phyloP scores from a whole-genome alignment of 2,888 invertebrate species.

The Drosophila aldrichi region DNA sequence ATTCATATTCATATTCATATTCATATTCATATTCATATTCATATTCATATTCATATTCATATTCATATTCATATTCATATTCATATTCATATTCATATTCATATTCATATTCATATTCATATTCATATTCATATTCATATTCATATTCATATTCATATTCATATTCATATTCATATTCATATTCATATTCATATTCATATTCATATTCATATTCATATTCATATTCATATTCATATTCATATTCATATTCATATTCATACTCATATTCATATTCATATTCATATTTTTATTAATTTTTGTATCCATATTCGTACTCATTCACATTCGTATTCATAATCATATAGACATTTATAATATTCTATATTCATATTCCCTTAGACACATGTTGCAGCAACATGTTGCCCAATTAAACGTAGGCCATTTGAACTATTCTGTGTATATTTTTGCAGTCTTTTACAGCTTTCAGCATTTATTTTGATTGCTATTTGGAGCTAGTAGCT shows the following conservation, averaged over 20 bases:
- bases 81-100: background rate
- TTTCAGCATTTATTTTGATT: slow-evolving; percentile 49
- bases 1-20: background rate
- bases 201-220: background rate
- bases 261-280: background rate
- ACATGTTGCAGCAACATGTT: slow-evolving; percentile 27
- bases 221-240: background rate
- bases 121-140: background rate
- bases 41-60: background rate
- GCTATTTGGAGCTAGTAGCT: slow-evolving; percentile 33
- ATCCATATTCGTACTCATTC: background rate
- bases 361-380: background rate
- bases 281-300: background rate
- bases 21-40: background rate
- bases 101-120: background rate
- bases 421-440: slow-evolving; percentile 5
- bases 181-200: background rate
- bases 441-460: slow-evolving; percentile 20
- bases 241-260: background rate
- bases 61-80: background rate
- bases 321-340: background rate
- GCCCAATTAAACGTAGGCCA: background rate
- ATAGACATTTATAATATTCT: background rate
- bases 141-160: background rate
- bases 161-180: background rate